Conservation (phyloP, 2,888 invertebrate species). For the Limnephilus auricula region DNA sequence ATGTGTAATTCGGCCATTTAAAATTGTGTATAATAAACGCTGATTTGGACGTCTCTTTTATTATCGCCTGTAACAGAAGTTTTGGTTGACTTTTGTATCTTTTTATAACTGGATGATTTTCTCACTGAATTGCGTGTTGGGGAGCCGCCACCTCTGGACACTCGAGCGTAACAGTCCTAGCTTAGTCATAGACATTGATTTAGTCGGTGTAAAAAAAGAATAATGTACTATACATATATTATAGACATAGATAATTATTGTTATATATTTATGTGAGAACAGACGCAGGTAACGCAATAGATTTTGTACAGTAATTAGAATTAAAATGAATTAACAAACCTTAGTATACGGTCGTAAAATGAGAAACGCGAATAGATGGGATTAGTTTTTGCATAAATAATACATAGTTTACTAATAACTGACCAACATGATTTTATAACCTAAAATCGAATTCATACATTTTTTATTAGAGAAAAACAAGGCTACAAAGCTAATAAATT, state of each 20-base stretch:
- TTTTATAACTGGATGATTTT: slow-evolving; percentile 17
- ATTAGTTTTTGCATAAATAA: slow-evolving; percentile 54
- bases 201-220: slow-evolving; percentile 27
- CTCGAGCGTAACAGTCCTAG: slow-evolving; percentile 13
- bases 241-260: slow-evolving; percentile 38
- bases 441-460: slow-evolving; percentile 8
- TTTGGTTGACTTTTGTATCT: slow-evolving; percentile 18
- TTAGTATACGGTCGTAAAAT: slow-evolving; percentile 61
- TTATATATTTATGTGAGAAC: slow-evolving; percentile 47
- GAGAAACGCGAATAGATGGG: slow-evolving; percentile 38
- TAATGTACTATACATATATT: slow-evolving; percentile 41
- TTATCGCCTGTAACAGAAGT: neutral
- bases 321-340: slow-evolving; percentile 51
- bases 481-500: neutral
- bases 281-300: slow-evolving; percentile 57
- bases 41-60: neutral
- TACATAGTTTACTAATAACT: neutral
- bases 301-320: slow-evolving; percentile 62
- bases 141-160: slow-evolving; percentile 1
- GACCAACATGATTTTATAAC: slow-evolving; percentile 20
- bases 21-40: neutral
- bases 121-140: neutral
- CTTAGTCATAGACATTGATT: slow-evolving; percentile 21
- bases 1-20: neutral
- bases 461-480: slow-evolving; percentile 12